A percentile compares a stretch with the other conserved stretches of the same genome.
These are phyloP conservation scores for Platichthys stellatus DNA, from an alignment of 2,113 vertebrate species.

Conservation along the genomic window DNA sequence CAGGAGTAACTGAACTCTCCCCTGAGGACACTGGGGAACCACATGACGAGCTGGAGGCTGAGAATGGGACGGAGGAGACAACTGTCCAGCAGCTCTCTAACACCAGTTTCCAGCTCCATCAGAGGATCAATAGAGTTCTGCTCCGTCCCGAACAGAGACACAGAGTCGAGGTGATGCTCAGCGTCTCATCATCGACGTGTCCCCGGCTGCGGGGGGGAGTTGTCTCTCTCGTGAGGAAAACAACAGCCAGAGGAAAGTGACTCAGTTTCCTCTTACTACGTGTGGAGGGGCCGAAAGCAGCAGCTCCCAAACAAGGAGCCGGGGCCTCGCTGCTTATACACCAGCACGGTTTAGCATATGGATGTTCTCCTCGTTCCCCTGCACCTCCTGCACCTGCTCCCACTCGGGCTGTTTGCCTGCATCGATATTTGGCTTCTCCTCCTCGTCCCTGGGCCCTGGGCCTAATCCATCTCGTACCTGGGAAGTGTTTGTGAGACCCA, in stretches of 20 bases:
- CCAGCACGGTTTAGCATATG: too few relatives aligned
- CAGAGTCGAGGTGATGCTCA: neutral
- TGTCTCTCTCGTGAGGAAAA: neutral
- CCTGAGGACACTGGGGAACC: conserved; percentile 23
- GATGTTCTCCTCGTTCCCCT: neutral
- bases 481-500: neutral
- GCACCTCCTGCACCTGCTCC: neutral
- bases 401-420: neutral
- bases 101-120: neutral
- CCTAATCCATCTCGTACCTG: neutral
- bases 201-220: neutral
- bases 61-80: neutral
- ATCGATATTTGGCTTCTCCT: neutral
- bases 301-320: neutral
- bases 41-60: neutral
- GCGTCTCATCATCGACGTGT: neutral
- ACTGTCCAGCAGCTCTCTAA: neutral
- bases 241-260: too few relatives aligned
- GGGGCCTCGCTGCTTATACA: neutral
- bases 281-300: neutral
- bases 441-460: neutral
- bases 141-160: neutral
- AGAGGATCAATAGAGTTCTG: neutral
- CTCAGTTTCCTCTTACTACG: neutral
- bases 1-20: conserved; percentile 6